These are phyloP conservation scores for Micropoecilia bifurca DNA, from an alignment of 2,797 vertebrate genomes.

Conservation along the genomic window DNA sequence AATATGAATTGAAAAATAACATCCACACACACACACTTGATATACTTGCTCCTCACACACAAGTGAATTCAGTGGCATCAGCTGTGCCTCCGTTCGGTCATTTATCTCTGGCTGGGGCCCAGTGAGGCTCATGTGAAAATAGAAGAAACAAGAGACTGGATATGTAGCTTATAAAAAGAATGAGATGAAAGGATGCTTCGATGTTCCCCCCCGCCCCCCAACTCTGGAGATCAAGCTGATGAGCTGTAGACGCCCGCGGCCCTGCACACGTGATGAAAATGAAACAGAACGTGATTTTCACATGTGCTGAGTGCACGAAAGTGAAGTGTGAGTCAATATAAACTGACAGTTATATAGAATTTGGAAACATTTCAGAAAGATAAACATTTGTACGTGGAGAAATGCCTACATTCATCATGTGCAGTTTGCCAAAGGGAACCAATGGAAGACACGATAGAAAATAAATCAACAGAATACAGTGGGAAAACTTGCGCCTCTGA, in stretches of 20 bases:
- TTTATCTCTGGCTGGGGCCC: constrained; percentile 51
- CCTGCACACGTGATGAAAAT: constrained; percentile 75
- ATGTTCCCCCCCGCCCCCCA: constrained; percentile 32
- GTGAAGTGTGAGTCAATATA: constrained; percentile 19
- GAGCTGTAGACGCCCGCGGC: constrained; percentile 72
- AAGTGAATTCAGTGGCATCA: constrained; percentile 35
- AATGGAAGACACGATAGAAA: constrained; percentile 3
- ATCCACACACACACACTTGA: neutral
- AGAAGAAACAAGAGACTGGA: constrained; percentile 53
- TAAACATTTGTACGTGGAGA: neutral
- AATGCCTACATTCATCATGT: neutral
- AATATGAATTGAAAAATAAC: neutral
- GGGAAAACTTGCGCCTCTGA: neutral
- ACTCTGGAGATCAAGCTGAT: constrained; percentile 77
- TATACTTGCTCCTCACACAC: constrained; percentile 6
- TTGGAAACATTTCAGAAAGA: constrained; percentile 5
- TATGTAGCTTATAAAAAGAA: constrained; percentile 41
- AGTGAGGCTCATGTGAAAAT: constrained; percentile 52
- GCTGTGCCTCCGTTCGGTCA: constrained; percentile 65
- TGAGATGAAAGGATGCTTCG: constrained; percentile 69
- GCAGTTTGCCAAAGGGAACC: neutral
- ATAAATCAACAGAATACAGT: constrained; percentile 27
- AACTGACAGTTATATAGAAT: constrained; percentile 6
- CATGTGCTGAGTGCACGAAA: constrained; percentile 26
- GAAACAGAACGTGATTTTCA: constrained; percentile 47